Conservation (phyloP, 2,888 invertebrate species). For the Callyntrura sp. region DNA sequence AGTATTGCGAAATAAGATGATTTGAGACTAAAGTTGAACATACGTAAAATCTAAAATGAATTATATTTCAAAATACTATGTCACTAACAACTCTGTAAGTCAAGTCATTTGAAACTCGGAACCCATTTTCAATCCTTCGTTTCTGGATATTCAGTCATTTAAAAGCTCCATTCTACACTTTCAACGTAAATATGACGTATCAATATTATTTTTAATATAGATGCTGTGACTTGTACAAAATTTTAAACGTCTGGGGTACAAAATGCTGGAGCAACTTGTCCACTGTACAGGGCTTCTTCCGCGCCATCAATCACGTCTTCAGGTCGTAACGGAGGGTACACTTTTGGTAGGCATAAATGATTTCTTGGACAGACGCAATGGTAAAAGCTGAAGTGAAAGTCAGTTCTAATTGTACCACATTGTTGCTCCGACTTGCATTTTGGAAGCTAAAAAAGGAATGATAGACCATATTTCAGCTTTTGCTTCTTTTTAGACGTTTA, state of each 20-base stretch:
- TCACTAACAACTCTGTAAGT: no score
- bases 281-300: slow-evolving; percentile 77
- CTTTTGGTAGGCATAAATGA: slow-evolving; percentile 88
- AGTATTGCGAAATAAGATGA: no score
- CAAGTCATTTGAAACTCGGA: not conserved
- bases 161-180: not conserved
- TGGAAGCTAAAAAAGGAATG: slow-evolving; percentile 85
- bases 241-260: slow-evolving; percentile 76
- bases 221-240: no score
- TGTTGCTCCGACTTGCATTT: slow-evolving; percentile 87
- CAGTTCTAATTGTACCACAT: slow-evolving; percentile 88
- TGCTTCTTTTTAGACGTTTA: no score
- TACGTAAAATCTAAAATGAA: no score
- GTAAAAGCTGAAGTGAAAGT: slow-evolving; percentile 88
- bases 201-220: not conserved
- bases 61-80: not conserved
- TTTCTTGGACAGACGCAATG: slow-evolving; percentile 88
- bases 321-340: slow-evolving; percentile 60
- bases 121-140: not conserved
- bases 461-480: not conserved
- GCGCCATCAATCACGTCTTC: slow-evolving; percentile 67
- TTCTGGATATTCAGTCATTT: not conserved
- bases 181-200: not conserved
- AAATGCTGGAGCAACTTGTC: slow-evolving; percentile 72
- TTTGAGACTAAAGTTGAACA: no score